These are phyloP conservation scores for Eretmochelys imbricata DNA, from an alignment of 2,113 vertebrate genomes.

Conservation along the genomic window DNA sequence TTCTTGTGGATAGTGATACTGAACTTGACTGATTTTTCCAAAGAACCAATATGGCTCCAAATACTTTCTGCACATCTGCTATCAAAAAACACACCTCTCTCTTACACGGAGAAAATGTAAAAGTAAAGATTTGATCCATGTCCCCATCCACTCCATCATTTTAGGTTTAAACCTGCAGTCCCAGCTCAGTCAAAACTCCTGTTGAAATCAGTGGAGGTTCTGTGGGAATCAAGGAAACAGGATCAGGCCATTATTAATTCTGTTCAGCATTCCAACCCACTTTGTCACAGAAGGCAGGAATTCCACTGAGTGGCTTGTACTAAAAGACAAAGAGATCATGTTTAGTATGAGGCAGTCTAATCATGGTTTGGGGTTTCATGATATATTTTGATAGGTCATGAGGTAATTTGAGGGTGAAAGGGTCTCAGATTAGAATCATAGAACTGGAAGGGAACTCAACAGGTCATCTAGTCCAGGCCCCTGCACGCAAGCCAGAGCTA, in stretches of 20 bases:
- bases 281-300: conserved; percentile 18
- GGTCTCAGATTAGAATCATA: neutral
- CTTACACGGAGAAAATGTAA: conserved; percentile 29
- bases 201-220: neutral
- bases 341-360: neutral
- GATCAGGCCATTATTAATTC: conserved; percentile 31
- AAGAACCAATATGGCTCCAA: conserved; percentile 2
- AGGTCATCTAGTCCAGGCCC: no score
- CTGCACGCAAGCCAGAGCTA: no score
- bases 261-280: conserved; percentile 14
- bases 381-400: neutral
- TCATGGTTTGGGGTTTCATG: neutral
- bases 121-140: conserved; percentile 5
- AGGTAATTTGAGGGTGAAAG: neutral
- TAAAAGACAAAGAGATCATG: neutral
- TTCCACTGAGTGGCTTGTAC: neutral
- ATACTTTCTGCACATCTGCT: conserved; percentile 10
- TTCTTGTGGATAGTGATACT: neutral
- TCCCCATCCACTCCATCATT: neutral
- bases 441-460: no score
- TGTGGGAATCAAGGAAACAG: neutral
- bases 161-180: neutral
- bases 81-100: conserved; percentile 40
- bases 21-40: neutral
- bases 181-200: neutral